These are phyloP conservation scores for Bos javanicus DNA, from an alignment of 2,113 vertebrate genomes.

Conservation along the genomic window DNA sequence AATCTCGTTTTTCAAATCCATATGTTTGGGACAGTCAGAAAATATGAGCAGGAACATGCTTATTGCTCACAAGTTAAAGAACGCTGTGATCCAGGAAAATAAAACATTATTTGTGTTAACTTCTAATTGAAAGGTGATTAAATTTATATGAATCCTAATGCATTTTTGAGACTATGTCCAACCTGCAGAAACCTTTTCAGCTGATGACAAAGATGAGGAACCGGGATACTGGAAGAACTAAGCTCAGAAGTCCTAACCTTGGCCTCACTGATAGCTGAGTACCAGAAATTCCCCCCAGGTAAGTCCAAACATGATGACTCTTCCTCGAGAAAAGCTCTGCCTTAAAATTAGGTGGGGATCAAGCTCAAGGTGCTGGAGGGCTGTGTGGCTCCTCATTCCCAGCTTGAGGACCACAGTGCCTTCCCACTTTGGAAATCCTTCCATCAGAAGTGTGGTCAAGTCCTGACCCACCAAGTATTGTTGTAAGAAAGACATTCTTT, in stretches of 20 bases:
- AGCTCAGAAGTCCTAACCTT: not conserved
- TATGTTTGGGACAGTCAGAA: not conserved
- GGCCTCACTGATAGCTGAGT: not conserved
- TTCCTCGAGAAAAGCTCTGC: not conserved
- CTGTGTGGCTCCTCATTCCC: not conserved
- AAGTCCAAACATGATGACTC: not conserved
- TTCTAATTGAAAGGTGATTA: not conserved
- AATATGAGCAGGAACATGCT: not conserved
- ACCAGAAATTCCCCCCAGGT: not conserved
- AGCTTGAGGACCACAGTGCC: not conserved
- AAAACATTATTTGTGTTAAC: no score
- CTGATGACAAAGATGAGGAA: not conserved
- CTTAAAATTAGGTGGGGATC: not conserved
- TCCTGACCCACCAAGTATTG: not conserved
- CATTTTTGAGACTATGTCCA: not conserved
- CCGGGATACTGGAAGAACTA: not conserved
- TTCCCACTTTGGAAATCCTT: not conserved
- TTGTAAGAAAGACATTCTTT: not conserved
- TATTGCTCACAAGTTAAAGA: not conserved
- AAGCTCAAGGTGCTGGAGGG: no score
- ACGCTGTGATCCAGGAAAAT: not conserved
- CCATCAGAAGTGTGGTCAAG: not conserved
- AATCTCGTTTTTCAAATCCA: accelerated
- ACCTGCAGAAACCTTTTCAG: not conserved
- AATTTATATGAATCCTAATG: not conserved